Evolutionary conservation across 2,888 invertebrate genomes (phyloP), one percentile per base, ranked within the genome.

Genomic region (Lymantria dispar): DNA sequence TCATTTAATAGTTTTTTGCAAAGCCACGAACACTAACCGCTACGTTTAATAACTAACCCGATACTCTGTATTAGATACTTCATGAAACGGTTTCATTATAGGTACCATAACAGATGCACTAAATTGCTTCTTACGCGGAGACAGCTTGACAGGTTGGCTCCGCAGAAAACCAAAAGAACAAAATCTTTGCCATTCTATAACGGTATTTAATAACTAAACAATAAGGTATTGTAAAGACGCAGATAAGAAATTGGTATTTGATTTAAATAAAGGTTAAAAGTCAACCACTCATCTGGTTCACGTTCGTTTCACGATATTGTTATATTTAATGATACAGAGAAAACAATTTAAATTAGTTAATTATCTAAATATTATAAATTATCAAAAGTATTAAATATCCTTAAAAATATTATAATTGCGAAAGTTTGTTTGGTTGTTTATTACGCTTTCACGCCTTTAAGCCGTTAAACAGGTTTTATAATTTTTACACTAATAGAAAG

Each of bases 51-150:
- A 22, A 22, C 22, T 22, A 22, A 22, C 22, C 22, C 22, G 22
- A 22, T 22, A 22, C 22, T 22, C 22, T 22, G 22, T 3, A 3
- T 22, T 22, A 22, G 22, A 5, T 67, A 71, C 51, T 74, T 78
- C 72, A 74, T 62, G 64, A 78, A 77, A 82, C 81, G 76, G 81
- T 82, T 81, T 78, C 75, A 81, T 83, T 80, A 78, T 48, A 49
- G 22, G 52, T 52, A 76, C 54, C 22, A 70, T 67, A 69, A 72
- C 73, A 70, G 70, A 68, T 71, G 73, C 66, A 58, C 58, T 48
- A 64, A 53, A 50, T 55, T 62, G 67, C 76, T 78, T 76, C 76
- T 75, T 74, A 64, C 68, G 48, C 74, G 64, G 69, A 77, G 79
- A 80, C 76, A 63, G 75, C 43, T 55, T 65, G 68, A 68, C 70